Base-by-base conservation (phyloP, 2,113 vertebrate genomes). In the Penelope pileata region DNA sequence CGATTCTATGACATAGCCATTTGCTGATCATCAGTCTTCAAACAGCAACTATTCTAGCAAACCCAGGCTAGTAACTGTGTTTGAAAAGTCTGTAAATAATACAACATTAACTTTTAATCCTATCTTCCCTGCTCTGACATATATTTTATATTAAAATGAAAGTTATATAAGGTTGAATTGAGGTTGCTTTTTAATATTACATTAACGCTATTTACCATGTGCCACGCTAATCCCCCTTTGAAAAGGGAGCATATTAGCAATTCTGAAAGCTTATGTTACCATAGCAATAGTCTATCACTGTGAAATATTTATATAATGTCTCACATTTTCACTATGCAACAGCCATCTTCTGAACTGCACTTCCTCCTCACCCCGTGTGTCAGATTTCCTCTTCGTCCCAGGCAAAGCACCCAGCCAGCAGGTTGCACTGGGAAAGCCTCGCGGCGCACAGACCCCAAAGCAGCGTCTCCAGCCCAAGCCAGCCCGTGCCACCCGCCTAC, bases 401-500 rank as follows among this genome's bases (percentile, higher is more conserved):
- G 15, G 7, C 13, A 21, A 27, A 60, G 76, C 34, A 32, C 50
- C 16, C 2, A 1, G 9, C 9, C 0, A 1, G 11, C 32, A 30
- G 19, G 18, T 29, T 32, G 10, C 19, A 21, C 40, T 4, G 2
- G 1, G 17, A 34, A 80, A 23, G 38, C 0, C 23, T 34, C 9
- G 1, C 0, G 0, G 1, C 0, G 12, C 6, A 27, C 26, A 16
- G 21, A 36, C 3, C 30, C 29, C 67, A 70, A 11, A 15, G 50
- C 5, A 11, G 2, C 5, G 60, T 48, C 34, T n/a, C 34, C 51
- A 73, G 10, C 13, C 16, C 10, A 29, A 36, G 67, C 54, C 19
- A 45, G 29, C 40, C 32, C 45, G 40, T 53, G 54, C 81, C 67
- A 36, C 21, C 34, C 27, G 8, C 97, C 97, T 90, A 99, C 99